Conservation (phyloP, 2,113 vertebrate species). For the Crotophaga sulcirostris region DNA sequence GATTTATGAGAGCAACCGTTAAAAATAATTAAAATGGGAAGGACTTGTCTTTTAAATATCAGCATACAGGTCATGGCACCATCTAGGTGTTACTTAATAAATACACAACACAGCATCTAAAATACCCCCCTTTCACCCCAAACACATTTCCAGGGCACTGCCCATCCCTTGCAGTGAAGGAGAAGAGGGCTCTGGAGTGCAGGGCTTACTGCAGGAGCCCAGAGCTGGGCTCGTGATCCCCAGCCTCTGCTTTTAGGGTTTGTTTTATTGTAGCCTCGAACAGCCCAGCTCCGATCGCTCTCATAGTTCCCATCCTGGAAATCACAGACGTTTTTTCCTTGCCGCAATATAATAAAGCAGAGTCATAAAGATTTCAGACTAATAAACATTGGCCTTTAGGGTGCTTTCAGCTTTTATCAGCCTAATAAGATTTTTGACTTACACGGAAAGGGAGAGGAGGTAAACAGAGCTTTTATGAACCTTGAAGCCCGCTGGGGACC, state of each 20-base stretch:
- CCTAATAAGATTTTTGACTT: slow-evolving; percentile 23
- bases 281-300: fast-evolving
- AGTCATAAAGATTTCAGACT: not conserved
- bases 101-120: not conserved
- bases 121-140: not conserved
- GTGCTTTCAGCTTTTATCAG: not conserved
- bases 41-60: not conserved
- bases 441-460: not conserved
- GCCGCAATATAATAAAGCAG: not conserved
- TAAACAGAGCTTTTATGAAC: not conserved
- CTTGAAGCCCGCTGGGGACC: not conserved
- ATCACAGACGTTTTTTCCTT: fast-evolving
- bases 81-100: not conserved
- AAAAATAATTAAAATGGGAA: not conserved
- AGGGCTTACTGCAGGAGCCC: not conserved
- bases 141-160: fast-evolving
- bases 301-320: not conserved
- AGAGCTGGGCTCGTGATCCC: not conserved
- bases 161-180: fast-evolving
- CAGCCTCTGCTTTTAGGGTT: not conserved
- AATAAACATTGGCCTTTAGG: slow-evolving; percentile 35
- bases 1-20: slow-evolving; percentile 1
- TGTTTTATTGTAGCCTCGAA: fast-evolving
- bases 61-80: not conserved
- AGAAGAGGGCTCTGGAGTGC: not conserved